Conservation (phyloP, 2,888 invertebrate genomes). For the Dynastes grantii region DNA sequence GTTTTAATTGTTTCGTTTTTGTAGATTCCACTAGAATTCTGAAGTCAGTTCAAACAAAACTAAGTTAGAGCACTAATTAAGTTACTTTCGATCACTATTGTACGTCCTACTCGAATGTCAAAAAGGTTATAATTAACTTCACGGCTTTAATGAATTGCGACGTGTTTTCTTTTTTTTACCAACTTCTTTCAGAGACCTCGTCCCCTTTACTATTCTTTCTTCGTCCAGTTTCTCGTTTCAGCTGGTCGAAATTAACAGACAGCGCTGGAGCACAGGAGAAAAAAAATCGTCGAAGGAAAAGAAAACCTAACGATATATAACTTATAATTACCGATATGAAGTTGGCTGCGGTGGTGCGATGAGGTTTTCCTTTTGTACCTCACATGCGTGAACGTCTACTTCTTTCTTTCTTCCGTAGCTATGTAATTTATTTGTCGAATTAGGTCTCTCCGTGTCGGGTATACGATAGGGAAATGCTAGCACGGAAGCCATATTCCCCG, state of each 20-base stretch:
- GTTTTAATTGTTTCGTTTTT: too few relatives aligned
- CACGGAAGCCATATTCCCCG: slow-evolving; percentile 10
- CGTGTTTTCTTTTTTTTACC: slow-evolving; percentile 34
- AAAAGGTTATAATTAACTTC: slow-evolving; percentile 40
- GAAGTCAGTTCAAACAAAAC: too few relatives aligned
- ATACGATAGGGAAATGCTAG: slow-evolving; percentile 11
- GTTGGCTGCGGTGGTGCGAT: not conserved
- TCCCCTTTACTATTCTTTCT: slow-evolving; percentile 12
- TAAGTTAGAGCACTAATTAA: too few relatives aligned
- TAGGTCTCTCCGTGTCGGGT: not conserved
- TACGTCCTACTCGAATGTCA: not conserved
- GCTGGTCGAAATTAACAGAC: not conserved
- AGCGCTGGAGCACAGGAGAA: not conserved
- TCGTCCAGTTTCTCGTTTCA: slow-evolving; percentile 1
- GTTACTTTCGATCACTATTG: not conserved
- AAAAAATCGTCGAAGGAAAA: slow-evolving; percentile 9
- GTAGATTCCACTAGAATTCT: too few relatives aligned
- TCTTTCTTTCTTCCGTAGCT: not conserved
- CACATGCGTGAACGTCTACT: not conserved
- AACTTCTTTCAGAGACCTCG: slow-evolving; percentile 1
- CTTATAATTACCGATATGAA: slow-evolving; percentile 27
- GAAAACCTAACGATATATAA: slow-evolving; percentile 21
- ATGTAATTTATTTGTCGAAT: slow-evolving; percentile 14
- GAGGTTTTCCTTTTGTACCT: not conserved
- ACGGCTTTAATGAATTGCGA: slow-evolving; percentile 39